Conservation (phyloP, 2,888 invertebrate species). For the Patella pellucida region DNA sequence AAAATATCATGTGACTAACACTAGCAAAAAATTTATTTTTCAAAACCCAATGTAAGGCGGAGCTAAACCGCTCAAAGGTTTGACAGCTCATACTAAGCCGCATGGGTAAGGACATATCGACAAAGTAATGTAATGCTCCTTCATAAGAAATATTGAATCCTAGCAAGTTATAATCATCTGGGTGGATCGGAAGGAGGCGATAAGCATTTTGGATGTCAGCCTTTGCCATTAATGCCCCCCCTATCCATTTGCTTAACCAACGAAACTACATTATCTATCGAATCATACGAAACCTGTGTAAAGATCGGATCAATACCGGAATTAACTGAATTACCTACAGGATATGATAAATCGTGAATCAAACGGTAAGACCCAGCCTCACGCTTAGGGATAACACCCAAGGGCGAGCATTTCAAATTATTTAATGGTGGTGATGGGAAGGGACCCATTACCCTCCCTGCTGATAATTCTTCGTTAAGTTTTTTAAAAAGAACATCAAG, state of each 20-base stretch:
- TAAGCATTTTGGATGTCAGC: slow-evolving; percentile 5
- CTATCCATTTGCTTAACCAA: slow-evolving; percentile 2
- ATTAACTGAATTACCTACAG: not conserved
- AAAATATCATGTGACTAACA: not conserved
- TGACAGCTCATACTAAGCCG: slow-evolving; percentile 5
- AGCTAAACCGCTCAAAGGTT: slow-evolving; percentile 7
- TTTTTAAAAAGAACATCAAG: not conserved
- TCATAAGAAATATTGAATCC: not conserved
- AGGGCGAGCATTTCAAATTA: not conserved
- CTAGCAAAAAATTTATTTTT: not conserved
- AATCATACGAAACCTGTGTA: not conserved
- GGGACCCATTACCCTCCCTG: not conserved
- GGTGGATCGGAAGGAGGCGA: not conserved
- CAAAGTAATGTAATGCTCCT: not conserved
- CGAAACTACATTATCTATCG: not conserved
- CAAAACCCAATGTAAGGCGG: slow-evolving; percentile 12
- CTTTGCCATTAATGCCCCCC: not conserved
- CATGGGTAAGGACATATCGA: slow-evolving; percentile 12
- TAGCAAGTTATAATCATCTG: too few species aligned
- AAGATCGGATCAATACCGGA: not conserved
- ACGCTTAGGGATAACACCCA: not conserved
- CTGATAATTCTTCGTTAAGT: not conserved
- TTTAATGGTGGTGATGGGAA: not conserved
- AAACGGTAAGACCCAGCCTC: not conserved
- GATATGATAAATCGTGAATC: not conserved